Evolutionary conservation across 1,140 invertebrate species (phyloP).

Genomic region (Pseudomyrmex gracilis): DNA sequence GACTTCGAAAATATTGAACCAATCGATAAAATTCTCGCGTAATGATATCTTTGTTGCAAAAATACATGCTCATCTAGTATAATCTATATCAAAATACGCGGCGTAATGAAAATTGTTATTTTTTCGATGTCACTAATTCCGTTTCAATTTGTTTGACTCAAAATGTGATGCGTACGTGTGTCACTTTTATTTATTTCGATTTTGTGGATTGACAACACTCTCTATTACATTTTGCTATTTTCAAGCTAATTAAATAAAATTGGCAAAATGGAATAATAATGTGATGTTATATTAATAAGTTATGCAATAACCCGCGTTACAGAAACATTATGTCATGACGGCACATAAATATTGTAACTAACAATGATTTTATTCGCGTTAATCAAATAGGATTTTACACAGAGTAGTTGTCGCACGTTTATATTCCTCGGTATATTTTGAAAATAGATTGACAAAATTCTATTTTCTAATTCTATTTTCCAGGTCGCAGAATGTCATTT

Average conservation of each 20-base stretch:
- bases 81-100: background rate
- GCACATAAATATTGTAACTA: conserved; percentile 22
- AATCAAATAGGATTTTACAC: conserved; percentile 23
- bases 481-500: background rate
- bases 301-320: background rate
- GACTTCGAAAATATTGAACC: conserved; percentile 16
- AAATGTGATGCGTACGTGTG: background rate
- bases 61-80: background rate
- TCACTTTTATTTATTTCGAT: background rate
- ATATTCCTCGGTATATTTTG: background rate
- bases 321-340: background rate
- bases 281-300: conserved; percentile 6
- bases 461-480: background rate
- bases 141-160: background rate
- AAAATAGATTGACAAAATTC: background rate
- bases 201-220: background rate
- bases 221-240: background rate
- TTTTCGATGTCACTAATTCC: background rate
- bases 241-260: conserved; percentile 5
- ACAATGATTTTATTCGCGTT: conserved; percentile 16
- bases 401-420: background rate
- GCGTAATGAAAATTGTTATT: background rate
- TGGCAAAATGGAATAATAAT: conserved; percentile 17
- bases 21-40: conserved; percentile 2
- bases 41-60: background rate